Evolutionary conservation across 2,113 vertebrate species (phyloP).

Genomic region (Notothenia rossii): DNA sequence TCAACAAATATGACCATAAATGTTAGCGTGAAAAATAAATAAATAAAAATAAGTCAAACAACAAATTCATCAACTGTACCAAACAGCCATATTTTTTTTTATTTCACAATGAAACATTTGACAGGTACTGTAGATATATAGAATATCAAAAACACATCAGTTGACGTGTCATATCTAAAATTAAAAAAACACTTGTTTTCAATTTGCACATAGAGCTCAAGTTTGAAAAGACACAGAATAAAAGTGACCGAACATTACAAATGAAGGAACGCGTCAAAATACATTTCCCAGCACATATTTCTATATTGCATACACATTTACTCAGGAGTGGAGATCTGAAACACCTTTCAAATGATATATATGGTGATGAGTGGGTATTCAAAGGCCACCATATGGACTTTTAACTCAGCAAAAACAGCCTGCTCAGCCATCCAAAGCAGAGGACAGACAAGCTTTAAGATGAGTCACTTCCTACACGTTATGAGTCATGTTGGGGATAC

Average conservation of each 20-base stretch:
- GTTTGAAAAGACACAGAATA: constrained; percentile 69
- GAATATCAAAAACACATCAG: constrained; percentile 77
- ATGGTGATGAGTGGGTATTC: constrained; percentile 48
- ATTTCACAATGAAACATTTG: constrained; percentile 81
- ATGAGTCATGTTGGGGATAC: constrained; percentile 47
- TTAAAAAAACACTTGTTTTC: constrained; percentile 57
- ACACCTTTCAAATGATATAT: constrained; percentile 38
- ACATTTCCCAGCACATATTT: constrained; percentile 69
- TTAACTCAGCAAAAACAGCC: constrained; percentile 55
- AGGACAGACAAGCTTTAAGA: constrained; percentile 43
- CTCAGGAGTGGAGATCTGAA: constrained; percentile 63
- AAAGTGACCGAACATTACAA: constrained; percentile 75
- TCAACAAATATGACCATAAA: too few species aligned
- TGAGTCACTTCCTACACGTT: constrained; percentile 44
- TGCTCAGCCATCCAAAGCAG: constrained; percentile 47
- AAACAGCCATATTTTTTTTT: constrained; percentile 79
- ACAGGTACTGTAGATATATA: constrained; percentile 73
- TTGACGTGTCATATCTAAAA: constrained; percentile 78
- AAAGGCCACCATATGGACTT: constrained; percentile 75
- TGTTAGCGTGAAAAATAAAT: constrained; percentile 17
- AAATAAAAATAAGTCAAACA: constrained; percentile 33
- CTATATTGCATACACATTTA: constrained; percentile 82
- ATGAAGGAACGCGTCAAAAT: constrained; percentile 60
- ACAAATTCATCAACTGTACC: constrained; percentile 65
- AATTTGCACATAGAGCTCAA: constrained; percentile 73